These are phyloP conservation scores for Iselma pallidipennis DNA, from an alignment of 2,888 invertebrate species.

Conservation along the genomic window DNA sequence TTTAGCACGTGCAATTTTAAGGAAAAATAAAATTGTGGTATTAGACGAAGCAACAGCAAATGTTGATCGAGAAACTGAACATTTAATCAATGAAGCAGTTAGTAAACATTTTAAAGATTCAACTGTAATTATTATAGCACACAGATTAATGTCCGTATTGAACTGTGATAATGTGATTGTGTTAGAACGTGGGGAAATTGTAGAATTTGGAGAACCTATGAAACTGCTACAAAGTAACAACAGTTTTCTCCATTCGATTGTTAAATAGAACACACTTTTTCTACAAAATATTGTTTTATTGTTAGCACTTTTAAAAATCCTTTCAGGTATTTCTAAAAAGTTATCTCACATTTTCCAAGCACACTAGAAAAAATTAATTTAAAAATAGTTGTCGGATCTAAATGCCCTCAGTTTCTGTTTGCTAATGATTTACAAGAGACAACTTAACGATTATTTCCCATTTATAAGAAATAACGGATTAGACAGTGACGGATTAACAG, in stretches of 20 bases:
- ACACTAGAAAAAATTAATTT: too few relatives aligned
- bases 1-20: constrained; percentile 60
- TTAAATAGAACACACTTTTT: constrained; percentile 4
- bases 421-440: too few relatives aligned
- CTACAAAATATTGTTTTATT: too few relatives aligned
- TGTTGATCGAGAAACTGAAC: constrained; percentile 59
- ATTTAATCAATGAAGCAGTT: constrained; percentile 59
- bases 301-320: too few relatives aligned
- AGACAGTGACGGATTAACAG: too few relatives aligned
- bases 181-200: constrained; percentile 56
- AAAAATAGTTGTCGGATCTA: too few relatives aligned
- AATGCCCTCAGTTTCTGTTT: too few relatives aligned
- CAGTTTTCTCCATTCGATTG: constrained; percentile 4
- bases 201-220: constrained; percentile 39
- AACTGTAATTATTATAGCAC: constrained; percentile 59
- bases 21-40: constrained; percentile 57
- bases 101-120: constrained; percentile 58
- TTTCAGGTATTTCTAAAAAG: too few relatives aligned
- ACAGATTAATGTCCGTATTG: constrained; percentile 58
- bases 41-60: constrained; percentile 63
- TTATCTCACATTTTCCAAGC: too few relatives aligned
- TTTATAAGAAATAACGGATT: too few relatives aligned
- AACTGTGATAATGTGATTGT: constrained; percentile 60
- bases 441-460: too few relatives aligned
- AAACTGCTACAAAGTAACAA: constrained; percentile 19